Evolutionary conservation across 2,888 invertebrate genomes (phyloP).

Genomic region (Chironomus tentans): DNA sequence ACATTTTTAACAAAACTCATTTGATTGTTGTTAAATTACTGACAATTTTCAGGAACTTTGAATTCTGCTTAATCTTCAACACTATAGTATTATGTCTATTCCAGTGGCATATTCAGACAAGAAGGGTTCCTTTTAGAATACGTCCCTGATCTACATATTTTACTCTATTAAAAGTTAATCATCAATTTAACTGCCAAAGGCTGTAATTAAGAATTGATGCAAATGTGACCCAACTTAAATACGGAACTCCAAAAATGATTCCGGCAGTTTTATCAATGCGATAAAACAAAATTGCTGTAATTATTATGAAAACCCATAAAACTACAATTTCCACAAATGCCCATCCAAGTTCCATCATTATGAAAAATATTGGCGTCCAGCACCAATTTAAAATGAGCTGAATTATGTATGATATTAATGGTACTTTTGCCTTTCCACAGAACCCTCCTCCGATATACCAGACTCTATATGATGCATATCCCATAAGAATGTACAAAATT

Average conservation of each 20-base stretch:
- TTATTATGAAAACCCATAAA: not conserved
- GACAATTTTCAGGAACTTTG: no score
- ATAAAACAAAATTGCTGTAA: not conserved
- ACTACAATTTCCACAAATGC: slow-evolving; percentile 5
- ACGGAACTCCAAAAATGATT: not conserved
- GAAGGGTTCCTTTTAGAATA: no score
- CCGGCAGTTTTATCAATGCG: slow-evolving; percentile 4
- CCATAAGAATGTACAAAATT: not conserved
- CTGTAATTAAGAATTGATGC: not conserved
- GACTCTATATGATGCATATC: not conserved
- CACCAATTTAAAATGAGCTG: slow-evolving; percentile 15
- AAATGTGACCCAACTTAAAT: slow-evolving; percentile 10
- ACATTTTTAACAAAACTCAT: no score
- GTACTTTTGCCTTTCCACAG: not conserved
- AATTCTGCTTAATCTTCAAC: no score
- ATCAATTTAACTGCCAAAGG: not conserved
- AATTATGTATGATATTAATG: not conserved
- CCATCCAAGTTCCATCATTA: not conserved
- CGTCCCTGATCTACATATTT: not conserved
- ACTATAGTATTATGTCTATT: no score
- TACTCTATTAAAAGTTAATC: not conserved
- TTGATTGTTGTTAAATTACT: no score
- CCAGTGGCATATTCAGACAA: no score
- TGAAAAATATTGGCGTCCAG: slow-evolving; percentile 20
- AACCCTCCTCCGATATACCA: slow-evolving; percentile 1